phyloP scores from a whole-genome alignment of 2,113 vertebrate species.

The Nettapus auritus region DNA sequence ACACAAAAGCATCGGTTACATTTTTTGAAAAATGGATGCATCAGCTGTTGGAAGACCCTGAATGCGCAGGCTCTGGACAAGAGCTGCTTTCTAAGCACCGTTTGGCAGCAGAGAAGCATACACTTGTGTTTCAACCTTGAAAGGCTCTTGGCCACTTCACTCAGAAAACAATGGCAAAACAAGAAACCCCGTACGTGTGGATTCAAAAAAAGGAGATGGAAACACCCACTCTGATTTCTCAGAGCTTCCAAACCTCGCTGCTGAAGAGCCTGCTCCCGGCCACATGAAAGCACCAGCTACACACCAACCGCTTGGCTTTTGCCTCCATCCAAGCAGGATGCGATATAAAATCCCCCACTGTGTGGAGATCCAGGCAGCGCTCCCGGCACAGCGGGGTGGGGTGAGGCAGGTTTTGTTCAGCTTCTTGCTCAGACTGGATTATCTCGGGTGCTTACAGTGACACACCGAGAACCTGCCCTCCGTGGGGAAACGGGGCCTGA shows the following conservation, averaged over 20 bases:
- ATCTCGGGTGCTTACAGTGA: background rate
- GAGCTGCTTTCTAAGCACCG: background rate
- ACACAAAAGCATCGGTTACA: fast-evolving
- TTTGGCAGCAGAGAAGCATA: background rate
- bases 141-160: background rate
- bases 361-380: background rate
- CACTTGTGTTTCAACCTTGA: background rate
- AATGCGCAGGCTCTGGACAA: fast-evolving
- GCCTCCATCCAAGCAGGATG: background rate
- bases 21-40: background rate
- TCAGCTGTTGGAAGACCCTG: background rate
- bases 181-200: fast-evolving
- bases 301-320: background rate
- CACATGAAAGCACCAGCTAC: background rate
- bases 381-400: constrained; percentile 34
- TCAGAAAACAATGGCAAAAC: background rate
- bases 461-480: background rate
- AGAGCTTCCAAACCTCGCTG: background rate
- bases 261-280: background rate
- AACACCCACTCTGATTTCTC: background rate
- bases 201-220: background rate
- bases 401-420: background rate
- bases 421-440: constrained; percentile 3
- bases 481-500: background rate
- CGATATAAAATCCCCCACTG: constrained; percentile 41